Evolutionary conservation across 2,113 vertebrate species (phyloP), one percentile per base, ranked within the genome.

Genomic region (Channa argus): DNA sequence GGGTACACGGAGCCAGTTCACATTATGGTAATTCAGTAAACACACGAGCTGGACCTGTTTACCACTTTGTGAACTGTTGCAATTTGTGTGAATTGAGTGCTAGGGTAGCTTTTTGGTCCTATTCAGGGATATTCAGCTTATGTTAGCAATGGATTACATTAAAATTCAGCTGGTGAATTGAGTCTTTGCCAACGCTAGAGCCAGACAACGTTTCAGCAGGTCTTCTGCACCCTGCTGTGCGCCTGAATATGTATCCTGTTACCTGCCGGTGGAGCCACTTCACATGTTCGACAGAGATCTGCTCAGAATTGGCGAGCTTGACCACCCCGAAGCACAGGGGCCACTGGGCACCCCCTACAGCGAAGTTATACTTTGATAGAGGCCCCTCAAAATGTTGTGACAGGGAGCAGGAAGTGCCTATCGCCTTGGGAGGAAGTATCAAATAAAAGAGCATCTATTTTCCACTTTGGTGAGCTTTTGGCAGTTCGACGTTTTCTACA

Each of bases 371-470:
- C 85, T 88, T 80, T 87, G 64, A 90, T 82, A 86, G 85, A 89
- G 88, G 73, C 88, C 85, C 82, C 82, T 81, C 76, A 90, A 90
- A 87, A 89, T 90, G 91, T 92, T 93, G 86, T 91, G 92, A 93
- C 74, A 39, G 77, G 76, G 71, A 72, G 84, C 79, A 91, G 93
- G 93, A 94, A 93, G 90, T 84, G 46, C 85, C 74, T 59, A 64
- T 88, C 56, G 84, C 80, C 85, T 36, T 33, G 78, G 89, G 91
- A 94, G 93, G 93, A 95, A 93, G 89, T 93, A 93, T 94, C 91
- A 90, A 92, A 93, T 94, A 83, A 90, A 93, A 88, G 50, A 43
- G 54, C 74, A 76, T 79, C 71, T 87, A 88, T 89, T 38, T 91
- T 41, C 71, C 71, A 73, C 90, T 87, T 87, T 67, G 74, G 82